These are phyloP conservation scores for Poeciliopsis presidionis DNA, from an alignment of 2,797 vertebrate genomes.

Conservation along the genomic window DNA sequence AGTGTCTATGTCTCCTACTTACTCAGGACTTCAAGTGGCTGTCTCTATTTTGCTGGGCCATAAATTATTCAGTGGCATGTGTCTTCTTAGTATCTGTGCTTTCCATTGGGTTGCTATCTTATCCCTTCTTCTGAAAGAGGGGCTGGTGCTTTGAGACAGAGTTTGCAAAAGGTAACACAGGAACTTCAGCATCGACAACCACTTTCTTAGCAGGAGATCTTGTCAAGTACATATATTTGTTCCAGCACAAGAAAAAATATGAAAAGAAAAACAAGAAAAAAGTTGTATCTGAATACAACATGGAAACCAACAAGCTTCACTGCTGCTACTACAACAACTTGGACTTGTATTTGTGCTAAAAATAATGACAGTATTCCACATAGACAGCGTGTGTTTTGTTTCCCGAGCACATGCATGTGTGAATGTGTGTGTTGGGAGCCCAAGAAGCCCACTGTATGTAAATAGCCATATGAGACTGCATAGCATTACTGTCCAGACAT, in stretches of 20 bases:
- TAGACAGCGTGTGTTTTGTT: slow-evolving; percentile 65
- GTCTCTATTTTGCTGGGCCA: slow-evolving; percentile 84
- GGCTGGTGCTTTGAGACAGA: slow-evolving; percentile 85
- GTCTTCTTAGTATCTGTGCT: slow-evolving; percentile 83
- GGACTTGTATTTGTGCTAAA: slow-evolving; percentile 73
- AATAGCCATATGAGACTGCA: slow-evolving; percentile 88
- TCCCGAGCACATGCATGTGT: slow-evolving; percentile 27
- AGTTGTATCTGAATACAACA: slow-evolving; percentile 83
- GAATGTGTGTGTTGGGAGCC: slow-evolving; percentile 49
- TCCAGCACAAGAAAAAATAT: slow-evolving; percentile 81
- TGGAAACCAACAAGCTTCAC: slow-evolving; percentile 77
- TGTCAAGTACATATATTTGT: slow-evolving; percentile 85
- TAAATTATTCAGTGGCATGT: slow-evolving; percentile 86
- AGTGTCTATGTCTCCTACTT: slow-evolving; percentile 84
- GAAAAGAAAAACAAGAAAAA: slow-evolving; percentile 79
- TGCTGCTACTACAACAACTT: slow-evolving; percentile 79
- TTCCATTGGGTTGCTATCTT: slow-evolving; percentile 83
- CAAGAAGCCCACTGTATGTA: slow-evolving; percentile 81
- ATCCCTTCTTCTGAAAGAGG: slow-evolving; percentile 81
- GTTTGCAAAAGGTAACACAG: slow-evolving; percentile 86
- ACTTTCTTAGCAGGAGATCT: slow-evolving; percentile 85
- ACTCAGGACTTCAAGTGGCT: slow-evolving; percentile 86
- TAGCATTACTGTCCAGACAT: slow-evolving; percentile 84
- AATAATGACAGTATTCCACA: slow-evolving; percentile 78
- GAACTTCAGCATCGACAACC: slow-evolving; percentile 86